These are phyloP conservation scores for Microtus ochrogaster DNA, from an alignment of 2,113 vertebrate genomes.

Conservation along the genomic window DNA sequence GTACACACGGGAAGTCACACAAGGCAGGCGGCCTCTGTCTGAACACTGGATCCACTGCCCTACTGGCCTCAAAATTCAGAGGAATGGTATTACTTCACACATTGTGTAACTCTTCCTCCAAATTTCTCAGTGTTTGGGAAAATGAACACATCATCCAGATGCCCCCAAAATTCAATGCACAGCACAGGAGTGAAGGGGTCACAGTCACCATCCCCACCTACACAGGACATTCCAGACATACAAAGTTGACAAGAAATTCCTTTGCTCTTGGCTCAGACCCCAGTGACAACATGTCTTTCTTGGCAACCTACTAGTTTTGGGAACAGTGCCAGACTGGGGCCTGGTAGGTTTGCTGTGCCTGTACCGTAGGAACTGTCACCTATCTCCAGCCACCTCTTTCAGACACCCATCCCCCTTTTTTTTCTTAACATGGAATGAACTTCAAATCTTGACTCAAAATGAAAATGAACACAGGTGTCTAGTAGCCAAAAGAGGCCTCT, in stretches of 20 bases:
- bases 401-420: neutral
- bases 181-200: neutral
- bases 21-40: neutral
- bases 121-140: neutral
- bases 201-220: neutral
- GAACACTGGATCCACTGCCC: neutral
- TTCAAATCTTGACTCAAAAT: conserved; percentile 79
- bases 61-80: conserved; percentile 15
- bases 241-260: neutral
- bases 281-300: conserved; percentile 68
- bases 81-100: neutral
- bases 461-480: conserved; percentile 83
- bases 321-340: conserved; percentile 67
- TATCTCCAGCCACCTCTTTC: conserved; percentile 59
- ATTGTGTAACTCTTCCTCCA: conserved; percentile 10
- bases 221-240: neutral
- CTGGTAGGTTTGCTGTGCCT: conserved; percentile 42
- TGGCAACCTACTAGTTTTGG: conserved; percentile 75
- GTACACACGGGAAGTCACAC: neutral
- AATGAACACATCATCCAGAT: neutral
- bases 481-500: conserved; percentile 76
- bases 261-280: conserved; percentile 43
- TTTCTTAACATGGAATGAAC: conserved; percentile 64
- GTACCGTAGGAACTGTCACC: conserved; percentile 75
- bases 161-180: neutral